A percentile compares a stretch with the other conserved stretches of the same genome.
These are phyloP conservation scores for Neodiprion pinetum DNA, from an alignment of 1,140 invertebrate species.

Conservation along the genomic window DNA sequence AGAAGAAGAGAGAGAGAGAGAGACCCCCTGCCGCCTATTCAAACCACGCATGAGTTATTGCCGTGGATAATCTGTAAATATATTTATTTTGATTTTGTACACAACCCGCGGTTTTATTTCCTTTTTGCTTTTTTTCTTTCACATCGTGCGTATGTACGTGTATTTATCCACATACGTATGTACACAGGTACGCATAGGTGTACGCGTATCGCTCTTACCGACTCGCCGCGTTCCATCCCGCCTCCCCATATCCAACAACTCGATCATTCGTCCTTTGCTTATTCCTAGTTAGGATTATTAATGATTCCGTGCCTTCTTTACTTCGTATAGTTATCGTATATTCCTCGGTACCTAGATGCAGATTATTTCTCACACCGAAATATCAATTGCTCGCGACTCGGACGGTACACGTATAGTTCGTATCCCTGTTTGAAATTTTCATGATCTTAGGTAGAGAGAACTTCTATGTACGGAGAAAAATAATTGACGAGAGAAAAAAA, in stretches of 20 bases:
- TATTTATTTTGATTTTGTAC: constrained; percentile 62
- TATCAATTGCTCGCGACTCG: no score
- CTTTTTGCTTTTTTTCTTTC: constrained; percentile 20
- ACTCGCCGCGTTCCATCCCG: not conserved
- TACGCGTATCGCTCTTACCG: no score
- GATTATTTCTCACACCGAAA: no score
- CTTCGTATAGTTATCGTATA: not conserved
- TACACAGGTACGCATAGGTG: no score
- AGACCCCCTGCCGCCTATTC: constrained; percentile 58
- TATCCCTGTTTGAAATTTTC: no score
- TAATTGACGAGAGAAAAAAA: no score
- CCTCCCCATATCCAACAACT: constrained; percentile 17
- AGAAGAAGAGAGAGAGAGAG: constrained; percentile 27
- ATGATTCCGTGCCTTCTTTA: constrained; percentile 38
- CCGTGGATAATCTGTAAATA: constrained; percentile 60
- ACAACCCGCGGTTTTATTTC: constrained; percentile 45
- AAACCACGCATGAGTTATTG: constrained; percentile 58
- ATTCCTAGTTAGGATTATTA: constrained; percentile 51
- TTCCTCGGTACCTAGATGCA: no score
- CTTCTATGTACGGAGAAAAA: no score
- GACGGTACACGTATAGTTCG: no score
- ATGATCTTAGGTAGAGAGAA: no score
- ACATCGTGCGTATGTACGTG: not conserved
- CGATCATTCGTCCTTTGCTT: constrained; percentile 28
- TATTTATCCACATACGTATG: no score